Conservation (phyloP, 2,113 vertebrate species). For the Dasyurus viverrinus region DNA sequence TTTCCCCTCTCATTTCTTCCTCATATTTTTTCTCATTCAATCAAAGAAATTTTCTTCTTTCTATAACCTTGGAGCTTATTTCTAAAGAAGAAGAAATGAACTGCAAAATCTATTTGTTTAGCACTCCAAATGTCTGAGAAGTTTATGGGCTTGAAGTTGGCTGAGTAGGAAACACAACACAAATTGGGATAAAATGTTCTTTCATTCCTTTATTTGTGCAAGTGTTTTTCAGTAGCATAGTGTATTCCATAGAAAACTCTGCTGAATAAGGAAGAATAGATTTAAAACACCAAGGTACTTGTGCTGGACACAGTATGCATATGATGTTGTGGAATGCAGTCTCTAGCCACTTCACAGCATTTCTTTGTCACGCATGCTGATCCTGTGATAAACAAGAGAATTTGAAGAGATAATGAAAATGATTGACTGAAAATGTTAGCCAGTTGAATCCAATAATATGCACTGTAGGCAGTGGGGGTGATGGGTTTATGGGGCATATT, state of each 20-base stretch:
- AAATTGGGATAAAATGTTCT: conserved; percentile 40
- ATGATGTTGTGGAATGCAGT: not conserved
- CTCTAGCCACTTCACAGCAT: conserved; percentile 6
- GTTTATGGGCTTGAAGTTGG: conserved; percentile 14
- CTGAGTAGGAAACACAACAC: conserved; percentile 23
- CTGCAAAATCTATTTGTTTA: conserved; percentile 39
- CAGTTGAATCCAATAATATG: conserved; percentile 63
- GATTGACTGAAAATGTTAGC: conserved; percentile 60
- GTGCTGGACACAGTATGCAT: not conserved
- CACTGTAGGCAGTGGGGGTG: conserved; percentile 39
- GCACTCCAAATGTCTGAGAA: conserved; percentile 50
- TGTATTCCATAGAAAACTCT: not conserved
- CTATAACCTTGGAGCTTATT: conserved; percentile 4
- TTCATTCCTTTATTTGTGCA: conserved; percentile 33
- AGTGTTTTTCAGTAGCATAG: conserved; percentile 8
- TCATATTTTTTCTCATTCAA: conserved; percentile 36
- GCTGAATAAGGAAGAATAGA: conserved; percentile 22
- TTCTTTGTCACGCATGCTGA: not conserved
- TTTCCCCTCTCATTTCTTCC: not conserved
- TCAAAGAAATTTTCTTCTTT: conserved; percentile 4
- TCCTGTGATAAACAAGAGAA: conserved; percentile 62
- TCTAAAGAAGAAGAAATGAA: conserved; percentile 38
- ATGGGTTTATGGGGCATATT: conserved; percentile 46
- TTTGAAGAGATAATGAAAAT: conserved; percentile 68
- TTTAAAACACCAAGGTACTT: conserved; percentile 15